A percentile compares a stretch with the other conserved stretches of the same genome.
Evolutionary conservation across 2,888 invertebrate species (phyloP).

Genomic region (Tanytarsus gracilentus): DNA sequence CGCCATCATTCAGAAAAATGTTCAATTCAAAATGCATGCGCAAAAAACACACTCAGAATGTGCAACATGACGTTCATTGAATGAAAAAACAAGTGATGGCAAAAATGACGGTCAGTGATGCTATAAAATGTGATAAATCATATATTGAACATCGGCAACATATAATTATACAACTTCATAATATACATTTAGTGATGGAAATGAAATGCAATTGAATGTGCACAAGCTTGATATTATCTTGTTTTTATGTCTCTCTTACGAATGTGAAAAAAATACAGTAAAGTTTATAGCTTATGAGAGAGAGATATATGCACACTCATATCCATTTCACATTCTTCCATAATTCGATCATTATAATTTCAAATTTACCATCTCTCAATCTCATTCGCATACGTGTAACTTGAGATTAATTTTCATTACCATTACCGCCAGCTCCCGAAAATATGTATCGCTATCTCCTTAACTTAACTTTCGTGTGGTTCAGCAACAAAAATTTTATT

Average conservation of each 20-base stretch:
- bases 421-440: conserved; percentile 16
- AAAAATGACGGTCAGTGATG: not conserved
- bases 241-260: not conserved
- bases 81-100: not conserved
- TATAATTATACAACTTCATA: conserved; percentile 24
- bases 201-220: conserved; percentile 11
- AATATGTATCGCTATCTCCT: not conserved
- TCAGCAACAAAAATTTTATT: too few species aligned
- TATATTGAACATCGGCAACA: not conserved
- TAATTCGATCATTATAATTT: conserved; percentile 19
- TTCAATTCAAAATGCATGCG: too few species aligned
- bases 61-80: not conserved
- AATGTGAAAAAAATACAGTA: not conserved
- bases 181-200: conserved; percentile 8
- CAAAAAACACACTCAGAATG: too few species aligned
- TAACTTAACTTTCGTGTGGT: not conserved
- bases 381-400: not conserved
- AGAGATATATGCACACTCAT: not conserved
- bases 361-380: conserved; percentile 4
- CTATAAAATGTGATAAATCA: conserved; percentile 5
- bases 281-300: conserved; percentile 3
- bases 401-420: conserved; percentile 21
- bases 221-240: not conserved
- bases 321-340: not conserved
- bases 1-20: too few species aligned